A percentile compares a stretch with the other conserved stretches of the same genome.
phyloP scores from a whole-genome alignment of 2,113 vertebrate genomes.

The Periophthalmodon schlosseri region DNA sequence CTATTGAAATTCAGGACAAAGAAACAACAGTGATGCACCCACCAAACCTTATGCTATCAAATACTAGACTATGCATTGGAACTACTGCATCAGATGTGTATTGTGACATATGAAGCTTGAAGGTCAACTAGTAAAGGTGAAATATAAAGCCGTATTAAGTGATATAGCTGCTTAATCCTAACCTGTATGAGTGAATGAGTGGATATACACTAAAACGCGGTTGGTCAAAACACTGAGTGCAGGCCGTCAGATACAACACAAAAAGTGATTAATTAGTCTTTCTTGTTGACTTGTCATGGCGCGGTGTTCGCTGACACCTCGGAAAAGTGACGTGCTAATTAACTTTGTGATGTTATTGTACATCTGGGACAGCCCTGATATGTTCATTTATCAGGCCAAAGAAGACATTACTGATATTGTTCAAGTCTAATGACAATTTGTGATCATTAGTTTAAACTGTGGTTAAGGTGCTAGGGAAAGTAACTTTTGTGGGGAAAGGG shows the following conservation, averaged over 20 bases:
- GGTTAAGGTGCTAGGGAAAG: background rate
- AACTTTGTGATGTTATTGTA: constrained; percentile 19
- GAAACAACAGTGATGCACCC: background rate
- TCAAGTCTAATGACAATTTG: background rate
- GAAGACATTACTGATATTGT: background rate
- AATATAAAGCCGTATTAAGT: background rate
- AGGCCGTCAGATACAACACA: constrained; percentile 7
- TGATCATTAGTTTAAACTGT: background rate
- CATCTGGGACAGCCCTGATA: constrained; percentile 7
- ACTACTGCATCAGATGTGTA: background rate
- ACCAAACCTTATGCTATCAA: background rate
- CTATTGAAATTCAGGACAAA: background rate
- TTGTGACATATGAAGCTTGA: background rate
- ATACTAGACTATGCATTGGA: too few species aligned
- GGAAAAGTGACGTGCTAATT: constrained; percentile 31
- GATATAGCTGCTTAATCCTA: background rate
- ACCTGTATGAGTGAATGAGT: background rate
- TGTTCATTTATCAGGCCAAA: constrained; percentile 22
- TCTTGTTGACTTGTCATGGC: constrained; percentile 15
- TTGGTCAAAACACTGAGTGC: background rate
- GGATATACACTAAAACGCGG: background rate
- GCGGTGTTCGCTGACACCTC: constrained; percentile 18
- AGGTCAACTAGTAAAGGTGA: background rate
- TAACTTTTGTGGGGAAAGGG: background rate
- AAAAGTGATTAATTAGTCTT: constrained; percentile 36